phyloP scores from a whole-genome alignment of 2,888 invertebrate genomes.

The Stenchaetothrips biformis region DNA sequence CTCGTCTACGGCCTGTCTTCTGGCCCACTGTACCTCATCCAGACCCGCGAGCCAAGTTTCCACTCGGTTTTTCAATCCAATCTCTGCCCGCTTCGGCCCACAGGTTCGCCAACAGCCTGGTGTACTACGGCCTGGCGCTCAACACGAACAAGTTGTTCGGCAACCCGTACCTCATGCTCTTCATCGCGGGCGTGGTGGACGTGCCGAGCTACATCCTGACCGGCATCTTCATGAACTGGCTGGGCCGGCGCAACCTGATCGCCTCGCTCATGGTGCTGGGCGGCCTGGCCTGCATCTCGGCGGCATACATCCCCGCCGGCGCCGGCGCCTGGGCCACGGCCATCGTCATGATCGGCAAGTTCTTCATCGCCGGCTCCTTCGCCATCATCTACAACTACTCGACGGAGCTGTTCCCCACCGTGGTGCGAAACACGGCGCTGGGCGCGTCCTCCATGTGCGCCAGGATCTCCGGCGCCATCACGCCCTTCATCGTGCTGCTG shows the following conservation, averaged over 20 bases:
- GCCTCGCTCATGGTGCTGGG: slow-evolving; percentile 41
- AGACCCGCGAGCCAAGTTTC: background rate
- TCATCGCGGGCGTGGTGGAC: slow-evolving; percentile 41
- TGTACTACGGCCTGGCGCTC: slow-evolving; percentile 44
- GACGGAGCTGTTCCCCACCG: slow-evolving; percentile 43
- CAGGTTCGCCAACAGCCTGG: slow-evolving; percentile 42
- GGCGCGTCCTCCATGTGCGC: slow-evolving; percentile 42
- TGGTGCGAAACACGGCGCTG: slow-evolving; percentile 41
- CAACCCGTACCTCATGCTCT: slow-evolving; percentile 42
- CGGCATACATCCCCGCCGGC: slow-evolving; percentile 41
- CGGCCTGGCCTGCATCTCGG: slow-evolving; percentile 42
- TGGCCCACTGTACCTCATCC: too few species aligned
- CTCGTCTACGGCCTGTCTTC: too few species aligned
- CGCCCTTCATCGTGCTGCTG: slow-evolving; percentile 41
- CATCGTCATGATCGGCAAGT: slow-evolving; percentile 41
- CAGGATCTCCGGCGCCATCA: slow-evolving; percentile 41
- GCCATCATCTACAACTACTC: slow-evolving; percentile 43
- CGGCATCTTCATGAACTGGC: slow-evolving; percentile 39
- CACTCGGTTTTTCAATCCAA: background rate
- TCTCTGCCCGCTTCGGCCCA: background rate
- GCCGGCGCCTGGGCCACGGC: slow-evolving; percentile 34
- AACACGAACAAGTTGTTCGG: slow-evolving; percentile 43
- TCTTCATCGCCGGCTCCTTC: slow-evolving; percentile 42
- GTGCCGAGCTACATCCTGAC: slow-evolving; percentile 42
- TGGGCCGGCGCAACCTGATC: slow-evolving; percentile 41